Base-by-base conservation (phyloP, 2,113 vertebrate species). In the Melanocharis versteri region DNA sequence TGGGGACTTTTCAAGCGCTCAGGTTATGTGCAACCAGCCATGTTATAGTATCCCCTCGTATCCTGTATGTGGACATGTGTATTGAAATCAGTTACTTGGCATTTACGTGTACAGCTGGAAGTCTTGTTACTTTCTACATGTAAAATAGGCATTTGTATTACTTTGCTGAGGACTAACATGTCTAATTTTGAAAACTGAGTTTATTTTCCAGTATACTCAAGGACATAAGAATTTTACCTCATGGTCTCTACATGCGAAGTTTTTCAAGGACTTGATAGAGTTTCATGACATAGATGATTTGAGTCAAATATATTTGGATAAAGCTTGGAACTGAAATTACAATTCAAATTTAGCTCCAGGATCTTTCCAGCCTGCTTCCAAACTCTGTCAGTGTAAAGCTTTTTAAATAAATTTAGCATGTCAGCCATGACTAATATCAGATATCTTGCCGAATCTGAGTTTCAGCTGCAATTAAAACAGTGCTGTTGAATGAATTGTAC, bases 331-430 rank as follows among this genome's bases (percentile, higher is more conserved):
- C 54, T 78, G 66, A 96, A 93, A 64, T 56, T 53, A n/a, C 33
- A 68, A 37, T 77, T 96, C 64, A 60, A n/a, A 65, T 95, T 92
- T 94, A 54, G n/a, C 85, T 96, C 68, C 62, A 83, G 81, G 37
- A 81, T 83, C 33, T 93, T 93, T 92, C 31, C 73, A 94, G 8
- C 57, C 42, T 95, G 62, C 72, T 88, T 94, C 71, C 92, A 95
- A 86, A 95, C 58, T 80, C n/a, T 11, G 17, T 18, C 57, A 72
- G 21, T 70, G 44, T 77, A 82, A 91, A 89, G 44, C 35, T 87
- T 33, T 71, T 66, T 45, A 89, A 89, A 83, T 68, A 92, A 92
- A 95, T 95, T 8, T 20, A 69, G 23, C 21, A 21, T 75, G 70
- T 92, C 92, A 93, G 40, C 57, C 85, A 44, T 56, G 66, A 72